Conservation (phyloP, 2,888 invertebrate species). For the Argyresthia albistria region DNA sequence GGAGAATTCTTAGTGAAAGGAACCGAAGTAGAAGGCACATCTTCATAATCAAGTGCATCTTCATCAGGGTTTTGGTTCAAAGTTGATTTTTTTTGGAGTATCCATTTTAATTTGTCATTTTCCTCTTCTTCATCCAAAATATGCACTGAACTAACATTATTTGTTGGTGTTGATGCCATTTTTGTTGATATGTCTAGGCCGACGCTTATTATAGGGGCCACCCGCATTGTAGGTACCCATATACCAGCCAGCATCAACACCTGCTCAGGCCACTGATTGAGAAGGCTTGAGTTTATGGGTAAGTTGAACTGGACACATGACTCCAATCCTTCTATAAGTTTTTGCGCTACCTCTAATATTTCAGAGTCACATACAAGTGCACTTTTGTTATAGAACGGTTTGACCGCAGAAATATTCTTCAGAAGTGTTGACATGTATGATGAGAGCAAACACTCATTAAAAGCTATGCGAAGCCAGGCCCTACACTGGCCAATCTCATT, state of each 20-base stretch:
- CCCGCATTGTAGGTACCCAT: slow-evolving; percentile 85
- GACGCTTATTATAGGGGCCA: slow-evolving; percentile 78
- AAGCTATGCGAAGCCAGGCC: slow-evolving; percentile 90
- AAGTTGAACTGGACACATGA: slow-evolving; percentile 80
- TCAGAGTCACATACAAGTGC: slow-evolving; percentile 90
- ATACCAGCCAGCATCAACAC: slow-evolving; percentile 88
- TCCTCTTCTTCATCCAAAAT: slow-evolving; percentile 68
- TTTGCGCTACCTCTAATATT: slow-evolving; percentile 82
- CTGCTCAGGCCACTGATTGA: slow-evolving; percentile 91
- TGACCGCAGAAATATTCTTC: slow-evolving; percentile 82
- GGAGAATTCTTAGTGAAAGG: neutral
- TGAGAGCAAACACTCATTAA: slow-evolving; percentile 90
- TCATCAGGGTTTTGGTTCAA: slow-evolving; percentile 12
- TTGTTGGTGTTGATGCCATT: slow-evolving; percentile 43
- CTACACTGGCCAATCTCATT: slow-evolving; percentile 94
- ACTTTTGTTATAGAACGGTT: slow-evolving; percentile 85
- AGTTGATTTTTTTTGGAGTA: slow-evolving; percentile 63
- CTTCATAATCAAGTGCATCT: slow-evolving; percentile 10
- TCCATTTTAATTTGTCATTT: slow-evolving; percentile 81
- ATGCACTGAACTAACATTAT: slow-evolving; percentile 47
- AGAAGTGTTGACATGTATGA: slow-evolving; percentile 89
- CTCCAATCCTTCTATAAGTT: slow-evolving; percentile 83
- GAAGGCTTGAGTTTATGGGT: slow-evolving; percentile 86
- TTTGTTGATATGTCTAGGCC: slow-evolving; percentile 83
- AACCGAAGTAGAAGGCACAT: neutral